Conservation (phyloP, 2,888 invertebrate genomes). For the Gerosis bhagava region DNA sequence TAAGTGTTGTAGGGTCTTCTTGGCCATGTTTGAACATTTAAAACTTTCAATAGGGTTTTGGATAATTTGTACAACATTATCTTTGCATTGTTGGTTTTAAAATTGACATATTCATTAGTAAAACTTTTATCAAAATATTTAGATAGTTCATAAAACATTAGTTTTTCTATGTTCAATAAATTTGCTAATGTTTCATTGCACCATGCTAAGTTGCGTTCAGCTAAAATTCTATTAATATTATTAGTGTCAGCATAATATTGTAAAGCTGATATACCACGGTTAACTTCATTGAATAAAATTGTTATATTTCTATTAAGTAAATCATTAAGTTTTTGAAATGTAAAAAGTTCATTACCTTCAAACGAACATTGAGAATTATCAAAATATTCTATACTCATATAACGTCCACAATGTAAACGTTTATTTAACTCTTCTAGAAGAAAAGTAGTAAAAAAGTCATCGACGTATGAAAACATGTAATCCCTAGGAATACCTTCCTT, state of each 20-base stretch:
- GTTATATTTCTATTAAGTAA: constrained; percentile 29
- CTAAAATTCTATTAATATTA: constrained; percentile 37
- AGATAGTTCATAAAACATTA: constrained; percentile 11
- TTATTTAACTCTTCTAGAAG: constrained; percentile 37
- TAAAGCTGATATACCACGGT: constrained; percentile 32
- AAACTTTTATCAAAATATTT: constrained; percentile 30
- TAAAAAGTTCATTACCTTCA: constrained; percentile 40
- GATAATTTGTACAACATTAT: constrained; percentile 31
- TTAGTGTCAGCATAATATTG: constrained; percentile 42
- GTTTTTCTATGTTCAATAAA: constrained; percentile 33
- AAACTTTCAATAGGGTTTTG: constrained; percentile 32
- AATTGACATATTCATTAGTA: constrained; percentile 47
- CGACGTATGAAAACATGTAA: constrained; percentile 24
- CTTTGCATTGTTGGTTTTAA: constrained; percentile 37
- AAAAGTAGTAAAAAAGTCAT: constrained; percentile 38
- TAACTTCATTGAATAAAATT: constrained; percentile 29
- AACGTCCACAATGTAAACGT: constrained; percentile 38
- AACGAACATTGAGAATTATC: constrained; percentile 42
- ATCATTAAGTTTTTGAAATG: constrained; percentile 32
- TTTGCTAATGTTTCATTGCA: constrained; percentile 35
- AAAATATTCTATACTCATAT: constrained; percentile 29
- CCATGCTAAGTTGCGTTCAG: constrained; percentile 29
- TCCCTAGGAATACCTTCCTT: constrained; percentile 38
- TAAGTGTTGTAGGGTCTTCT: constrained; percentile 28
- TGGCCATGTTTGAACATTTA: constrained; percentile 31